These are phyloP conservation scores for Theretra japonica DNA, from an alignment of 2,888 invertebrate genomes.

Conservation along the genomic window DNA sequence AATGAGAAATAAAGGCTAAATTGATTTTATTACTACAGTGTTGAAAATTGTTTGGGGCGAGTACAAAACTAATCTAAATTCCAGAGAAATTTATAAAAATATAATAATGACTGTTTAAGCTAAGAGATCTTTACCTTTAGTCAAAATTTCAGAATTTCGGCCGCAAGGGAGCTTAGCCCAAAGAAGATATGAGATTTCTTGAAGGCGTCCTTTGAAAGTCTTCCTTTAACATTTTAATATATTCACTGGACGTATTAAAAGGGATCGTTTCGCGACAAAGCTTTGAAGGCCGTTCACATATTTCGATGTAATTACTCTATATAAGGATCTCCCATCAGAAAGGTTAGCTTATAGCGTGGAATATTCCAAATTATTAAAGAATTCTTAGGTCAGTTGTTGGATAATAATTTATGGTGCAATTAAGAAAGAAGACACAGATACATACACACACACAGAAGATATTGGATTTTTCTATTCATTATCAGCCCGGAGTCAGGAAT, in stretches of 20 bases:
- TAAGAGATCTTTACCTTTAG: no score
- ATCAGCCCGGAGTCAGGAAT: no score
- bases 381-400: background rate
- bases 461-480: no score
- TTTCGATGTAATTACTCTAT: background rate
- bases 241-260: background rate
- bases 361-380: background rate
- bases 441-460: no score
- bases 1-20: no score
- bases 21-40: no score
- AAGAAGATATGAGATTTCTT: background rate
- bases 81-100: no score
- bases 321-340: background rate
- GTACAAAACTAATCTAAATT: no score
- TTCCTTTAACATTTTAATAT: conserved; percentile 1
- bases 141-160: no score
- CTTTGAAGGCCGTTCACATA: background rate
- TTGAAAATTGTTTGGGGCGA: no score
- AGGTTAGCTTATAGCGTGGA: background rate
- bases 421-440: background rate
- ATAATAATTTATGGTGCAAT: background rate
- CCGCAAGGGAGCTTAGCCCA: no score
- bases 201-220: background rate
- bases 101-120: no score
- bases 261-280: background rate